phyloP scores from a whole-genome alignment of 1,140 invertebrate genomes.

The Cephus cinctus region DNA sequence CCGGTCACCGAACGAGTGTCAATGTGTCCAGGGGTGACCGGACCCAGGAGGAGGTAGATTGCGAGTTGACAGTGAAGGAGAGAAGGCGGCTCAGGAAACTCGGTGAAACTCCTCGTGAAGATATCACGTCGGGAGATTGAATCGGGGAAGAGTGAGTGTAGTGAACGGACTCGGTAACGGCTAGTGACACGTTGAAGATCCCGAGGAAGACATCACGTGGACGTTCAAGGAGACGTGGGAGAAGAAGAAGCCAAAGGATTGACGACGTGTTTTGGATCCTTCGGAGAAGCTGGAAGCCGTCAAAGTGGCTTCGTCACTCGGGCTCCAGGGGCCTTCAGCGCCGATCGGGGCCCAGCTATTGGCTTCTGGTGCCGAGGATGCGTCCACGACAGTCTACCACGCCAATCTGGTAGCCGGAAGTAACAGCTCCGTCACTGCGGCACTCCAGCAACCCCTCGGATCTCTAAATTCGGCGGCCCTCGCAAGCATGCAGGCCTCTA shows the following conservation, averaged over 20 bases:
- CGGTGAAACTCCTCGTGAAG: too few species aligned
- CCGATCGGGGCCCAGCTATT: constrained; percentile 55
- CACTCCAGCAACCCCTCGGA: constrained; percentile 48
- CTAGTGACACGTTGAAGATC: constrained; percentile 20
- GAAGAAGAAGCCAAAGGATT: constrained; percentile 20
- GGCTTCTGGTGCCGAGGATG: constrained; percentile 47
- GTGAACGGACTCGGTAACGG: constrained; percentile 14
- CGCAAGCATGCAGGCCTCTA: constrained; percentile 74
- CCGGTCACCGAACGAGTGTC: too few species aligned
- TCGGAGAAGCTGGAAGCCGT: constrained; percentile 50
- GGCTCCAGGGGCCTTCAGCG: constrained; percentile 55
- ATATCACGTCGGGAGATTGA: too few species aligned
- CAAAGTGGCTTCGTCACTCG: constrained; percentile 59
- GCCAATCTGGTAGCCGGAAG: constrained; percentile 54
- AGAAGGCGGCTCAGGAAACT: too few species aligned
- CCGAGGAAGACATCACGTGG: constrained; percentile 26
- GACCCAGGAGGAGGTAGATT: too few species aligned
- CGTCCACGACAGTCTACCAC: constrained; percentile 49
- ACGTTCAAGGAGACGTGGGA: constrained; percentile 14
- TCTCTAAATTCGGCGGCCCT: constrained; percentile 58
- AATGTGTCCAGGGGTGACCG: too few species aligned
- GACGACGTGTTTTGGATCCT: constrained; percentile 41
- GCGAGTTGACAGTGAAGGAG: too few species aligned
- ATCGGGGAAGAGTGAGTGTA: constrained; percentile 17
- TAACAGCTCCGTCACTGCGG: constrained; percentile 48